Evolutionary conservation across 2,797 vertebrate genomes (phyloP).

Genomic region (Zenarchopterus dispar): DNA sequence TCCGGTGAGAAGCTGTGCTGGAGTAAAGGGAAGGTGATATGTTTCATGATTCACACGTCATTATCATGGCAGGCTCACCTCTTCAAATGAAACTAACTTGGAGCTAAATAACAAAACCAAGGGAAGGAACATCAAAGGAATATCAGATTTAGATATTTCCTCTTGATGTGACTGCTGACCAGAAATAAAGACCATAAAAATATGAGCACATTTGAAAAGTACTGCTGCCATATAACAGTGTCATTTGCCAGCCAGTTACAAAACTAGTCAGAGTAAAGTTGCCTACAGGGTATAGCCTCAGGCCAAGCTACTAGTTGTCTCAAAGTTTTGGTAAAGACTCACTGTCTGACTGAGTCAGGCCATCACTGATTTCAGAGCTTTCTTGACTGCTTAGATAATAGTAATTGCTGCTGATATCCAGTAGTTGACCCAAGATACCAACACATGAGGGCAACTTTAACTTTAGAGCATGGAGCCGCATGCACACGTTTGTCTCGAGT

Average conservation of each 20-base stretch:
- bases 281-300: slow-evolving; percentile 53
- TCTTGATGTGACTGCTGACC: slow-evolving; percentile 47
- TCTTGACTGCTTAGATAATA: slow-evolving; percentile 12
- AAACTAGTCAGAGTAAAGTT: slow-evolving; percentile 70
- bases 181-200: slow-evolving; percentile 34
- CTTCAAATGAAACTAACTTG: slow-evolving; percentile 50
- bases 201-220: slow-evolving; percentile 53
- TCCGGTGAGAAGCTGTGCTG: slow-evolving; percentile 59
- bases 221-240: slow-evolving; percentile 70
- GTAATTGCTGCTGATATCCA: slow-evolving; percentile 17
- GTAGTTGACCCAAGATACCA: slow-evolving; percentile 67
- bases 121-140: slow-evolving; percentile 51
- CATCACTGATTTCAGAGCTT: slow-evolving; percentile 4
- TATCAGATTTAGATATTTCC: slow-evolving; percentile 59
- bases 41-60: slow-evolving; percentile 56
- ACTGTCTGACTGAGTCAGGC: neutral
- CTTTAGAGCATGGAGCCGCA: slow-evolving; percentile 64
- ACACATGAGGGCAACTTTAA: slow-evolving; percentile 70
- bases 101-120: slow-evolving; percentile 21
- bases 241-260: slow-evolving; percentile 64
- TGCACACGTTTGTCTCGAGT: slow-evolving; percentile 71
- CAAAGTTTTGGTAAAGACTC: slow-evolving; percentile 8
- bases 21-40: slow-evolving; percentile 48
- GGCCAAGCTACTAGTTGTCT: slow-evolving; percentile 52
- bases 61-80: slow-evolving; percentile 70